phyloP scores from a whole-genome alignment of 2,888 invertebrate species.

The Agonopterix heracliana region DNA sequence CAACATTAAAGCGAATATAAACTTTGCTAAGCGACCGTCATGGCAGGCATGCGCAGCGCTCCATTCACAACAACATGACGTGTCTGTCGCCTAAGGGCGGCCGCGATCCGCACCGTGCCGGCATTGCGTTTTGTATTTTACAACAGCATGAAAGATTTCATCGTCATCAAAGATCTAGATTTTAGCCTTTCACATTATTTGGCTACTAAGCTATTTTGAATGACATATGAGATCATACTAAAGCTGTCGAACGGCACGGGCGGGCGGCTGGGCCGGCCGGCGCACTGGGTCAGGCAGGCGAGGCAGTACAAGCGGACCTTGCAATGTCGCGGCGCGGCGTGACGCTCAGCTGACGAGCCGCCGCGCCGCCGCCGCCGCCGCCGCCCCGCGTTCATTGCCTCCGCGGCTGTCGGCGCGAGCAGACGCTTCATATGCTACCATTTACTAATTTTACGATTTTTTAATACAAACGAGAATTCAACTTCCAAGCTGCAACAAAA shows the following conservation, averaged over 20 bases:
- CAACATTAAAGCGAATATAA: slow-evolving; percentile 26
- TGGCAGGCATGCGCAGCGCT: slow-evolving; percentile 41
- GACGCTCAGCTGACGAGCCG: slow-evolving; percentile 74
- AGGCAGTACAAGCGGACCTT: slow-evolving; percentile 71
- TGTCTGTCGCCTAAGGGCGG: slow-evolving; percentile 20
- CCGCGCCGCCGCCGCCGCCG: slow-evolving; percentile 50
- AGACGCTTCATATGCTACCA: slow-evolving; percentile 49
- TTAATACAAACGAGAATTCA: slow-evolving; percentile 18
- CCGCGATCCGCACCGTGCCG: background rate
- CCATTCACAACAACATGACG: slow-evolving; percentile 39
- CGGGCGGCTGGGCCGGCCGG: slow-evolving; percentile 33
- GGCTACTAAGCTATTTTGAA: background rate
- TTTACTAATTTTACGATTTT: slow-evolving; percentile 23
- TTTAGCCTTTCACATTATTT: no score
- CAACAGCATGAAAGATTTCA: no score
- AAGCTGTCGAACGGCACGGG: slow-evolving; percentile 16
- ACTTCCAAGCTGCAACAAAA: slow-evolving; percentile 5
- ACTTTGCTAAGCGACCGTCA: slow-evolving; percentile 25
- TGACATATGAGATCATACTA: background rate
- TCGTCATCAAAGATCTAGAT: no score
- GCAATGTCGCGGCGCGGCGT: slow-evolving; percentile 76
- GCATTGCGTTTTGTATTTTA: no score
- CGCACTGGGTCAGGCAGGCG: slow-evolving; percentile 70
- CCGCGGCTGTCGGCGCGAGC: slow-evolving; percentile 77
- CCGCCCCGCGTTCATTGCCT: slow-evolving; percentile 79